Conservation (phyloP, 64 coral and sea anemone species). For the Platygyra sinensis region DNA sequence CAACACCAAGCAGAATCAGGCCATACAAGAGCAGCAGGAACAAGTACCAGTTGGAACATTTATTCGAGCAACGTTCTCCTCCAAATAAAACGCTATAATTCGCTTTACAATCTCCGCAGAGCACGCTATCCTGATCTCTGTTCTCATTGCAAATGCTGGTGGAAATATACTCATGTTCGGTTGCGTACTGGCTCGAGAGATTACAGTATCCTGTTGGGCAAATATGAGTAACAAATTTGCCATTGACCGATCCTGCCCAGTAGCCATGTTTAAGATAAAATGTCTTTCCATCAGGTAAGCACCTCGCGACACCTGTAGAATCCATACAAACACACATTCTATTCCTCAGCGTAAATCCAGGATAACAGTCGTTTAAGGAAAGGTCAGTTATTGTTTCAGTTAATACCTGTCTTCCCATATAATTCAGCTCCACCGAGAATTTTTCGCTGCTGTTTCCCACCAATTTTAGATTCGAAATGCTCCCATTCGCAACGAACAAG, state of each 20-base stretch:
- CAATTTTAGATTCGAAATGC: conserved; percentile 23
- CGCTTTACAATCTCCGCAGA: conserved; percentile 77
- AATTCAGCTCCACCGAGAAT: conserved; percentile 67
- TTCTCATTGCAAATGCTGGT: conserved; percentile 61
- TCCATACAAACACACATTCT: conserved; percentile 58
- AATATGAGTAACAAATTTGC: conserved; percentile 47
- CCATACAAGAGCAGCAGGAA: conserved; percentile 59
- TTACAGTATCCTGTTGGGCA: conserved; percentile 81
- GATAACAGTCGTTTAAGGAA: conserved; percentile 45
- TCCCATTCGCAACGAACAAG: conserved; percentile 64
- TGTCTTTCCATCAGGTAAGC: conserved; percentile 38
- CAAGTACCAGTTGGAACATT: conserved; percentile 67
- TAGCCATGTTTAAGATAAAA: conserved; percentile 77
- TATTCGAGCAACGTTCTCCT: conserved; percentile 59
- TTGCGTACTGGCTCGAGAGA: not conserved
- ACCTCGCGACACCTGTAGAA: conserved; percentile 45
- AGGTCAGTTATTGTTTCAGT: conserved; percentile 39
- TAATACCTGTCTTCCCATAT: conserved; percentile 60
- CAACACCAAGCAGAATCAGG: conserved; percentile 46
- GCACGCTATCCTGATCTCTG: conserved; percentile 49
- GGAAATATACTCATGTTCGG: conserved; percentile 37
- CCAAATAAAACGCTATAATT: conserved; percentile 66
- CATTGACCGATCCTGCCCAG: conserved; percentile 79
- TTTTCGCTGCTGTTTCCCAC: conserved; percentile 31
- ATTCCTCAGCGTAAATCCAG: conserved; percentile 37